These are phyloP conservation scores for Drosophila barbarae DNA, from an alignment of 2,888 invertebrate species.

Conservation along the genomic window DNA sequence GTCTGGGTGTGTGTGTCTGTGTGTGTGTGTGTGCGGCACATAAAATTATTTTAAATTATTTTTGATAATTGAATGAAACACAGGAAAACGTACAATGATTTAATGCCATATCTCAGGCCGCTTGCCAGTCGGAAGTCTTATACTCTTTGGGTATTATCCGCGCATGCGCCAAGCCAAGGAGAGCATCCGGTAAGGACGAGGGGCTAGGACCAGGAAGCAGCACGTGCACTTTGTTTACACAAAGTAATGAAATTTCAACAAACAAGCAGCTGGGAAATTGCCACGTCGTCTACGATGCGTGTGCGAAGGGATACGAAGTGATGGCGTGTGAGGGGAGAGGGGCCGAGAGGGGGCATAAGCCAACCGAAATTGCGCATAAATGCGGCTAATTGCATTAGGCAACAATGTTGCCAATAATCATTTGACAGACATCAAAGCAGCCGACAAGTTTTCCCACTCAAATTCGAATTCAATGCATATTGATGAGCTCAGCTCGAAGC, in stretches of 20 bases:
- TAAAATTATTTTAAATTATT: conserved; percentile 71
- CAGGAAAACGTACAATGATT: conserved; percentile 54
- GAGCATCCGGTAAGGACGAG: background rate
- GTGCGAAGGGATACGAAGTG: conserved; percentile 8
- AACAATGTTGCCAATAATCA: conserved; percentile 62
- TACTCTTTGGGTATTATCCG: conserved; percentile 61
- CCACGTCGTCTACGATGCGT: conserved; percentile 15
- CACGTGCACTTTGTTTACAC: conserved; percentile 71
- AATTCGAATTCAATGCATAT: conserved; percentile 61
- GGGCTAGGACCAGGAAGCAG: conserved; percentile 15
- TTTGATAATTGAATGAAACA: conserved; percentile 69
- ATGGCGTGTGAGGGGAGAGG: background rate
- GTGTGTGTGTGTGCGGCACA: conserved; percentile 25
- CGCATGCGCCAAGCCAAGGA: conserved; percentile 53
- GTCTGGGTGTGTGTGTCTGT: conserved; percentile 14
- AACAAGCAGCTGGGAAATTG: conserved; percentile 51
- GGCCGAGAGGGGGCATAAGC: background rate
- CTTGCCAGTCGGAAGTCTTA: conserved; percentile 13
- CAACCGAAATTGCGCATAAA: conserved; percentile 58
- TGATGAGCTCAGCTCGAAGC: conserved; percentile 49
- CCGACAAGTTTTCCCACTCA: conserved; percentile 40
- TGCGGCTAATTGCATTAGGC: conserved; percentile 64
- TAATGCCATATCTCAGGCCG: conserved; percentile 48
- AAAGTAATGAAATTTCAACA: conserved; percentile 70
- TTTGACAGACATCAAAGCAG: conserved; percentile 54